These are phyloP conservation scores for Rhinogobius similis DNA, from an alignment of 2,113 vertebrate species.

Conservation along the genomic window DNA sequence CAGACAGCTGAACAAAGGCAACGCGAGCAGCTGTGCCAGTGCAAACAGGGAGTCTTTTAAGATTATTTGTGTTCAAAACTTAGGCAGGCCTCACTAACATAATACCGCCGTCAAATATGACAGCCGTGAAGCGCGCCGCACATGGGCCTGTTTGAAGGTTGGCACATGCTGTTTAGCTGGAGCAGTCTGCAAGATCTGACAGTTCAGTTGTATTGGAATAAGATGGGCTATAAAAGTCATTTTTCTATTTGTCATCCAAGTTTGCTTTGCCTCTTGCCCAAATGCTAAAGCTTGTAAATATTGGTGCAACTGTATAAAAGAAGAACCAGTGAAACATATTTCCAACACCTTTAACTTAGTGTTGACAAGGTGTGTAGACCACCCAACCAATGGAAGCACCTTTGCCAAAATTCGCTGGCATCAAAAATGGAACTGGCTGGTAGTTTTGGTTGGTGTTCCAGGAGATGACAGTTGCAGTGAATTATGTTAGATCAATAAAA, in stretches of 20 bases:
- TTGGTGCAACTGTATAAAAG: neutral
- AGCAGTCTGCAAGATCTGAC: slow-evolving; percentile 19
- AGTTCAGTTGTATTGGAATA: slow-evolving; percentile 9
- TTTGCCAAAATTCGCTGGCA: neutral
- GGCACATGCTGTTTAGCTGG: slow-evolving; percentile 15
- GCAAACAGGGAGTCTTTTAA: slow-evolving; percentile 64
- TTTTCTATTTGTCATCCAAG: slow-evolving; percentile 9
- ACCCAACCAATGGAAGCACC: neutral
- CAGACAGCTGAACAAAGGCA: slow-evolving; percentile 73
- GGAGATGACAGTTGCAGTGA: neutral
- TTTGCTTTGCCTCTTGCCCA: slow-evolving; percentile 32
- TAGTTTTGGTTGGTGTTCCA: neutral
- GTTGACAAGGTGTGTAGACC: slow-evolving; percentile 1
- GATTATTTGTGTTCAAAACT: slow-evolving; percentile 66
- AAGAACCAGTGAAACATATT: neutral
- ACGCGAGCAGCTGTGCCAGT: slow-evolving; percentile 72
- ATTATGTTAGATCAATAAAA: neutral
- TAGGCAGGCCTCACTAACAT: slow-evolving; percentile 50
- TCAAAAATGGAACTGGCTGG: neutral
- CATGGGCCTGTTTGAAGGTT: slow-evolving; percentile 28
- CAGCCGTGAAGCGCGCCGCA: slow-evolving; percentile 35
- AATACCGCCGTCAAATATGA: slow-evolving; percentile 51
- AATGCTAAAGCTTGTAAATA: neutral
- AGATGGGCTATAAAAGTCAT: slow-evolving; percentile 20
- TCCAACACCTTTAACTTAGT: neutral